Evolutionary conservation across 2,113 vertebrate genomes (phyloP).

Genomic region (Muntiacus muntjak): DNA sequence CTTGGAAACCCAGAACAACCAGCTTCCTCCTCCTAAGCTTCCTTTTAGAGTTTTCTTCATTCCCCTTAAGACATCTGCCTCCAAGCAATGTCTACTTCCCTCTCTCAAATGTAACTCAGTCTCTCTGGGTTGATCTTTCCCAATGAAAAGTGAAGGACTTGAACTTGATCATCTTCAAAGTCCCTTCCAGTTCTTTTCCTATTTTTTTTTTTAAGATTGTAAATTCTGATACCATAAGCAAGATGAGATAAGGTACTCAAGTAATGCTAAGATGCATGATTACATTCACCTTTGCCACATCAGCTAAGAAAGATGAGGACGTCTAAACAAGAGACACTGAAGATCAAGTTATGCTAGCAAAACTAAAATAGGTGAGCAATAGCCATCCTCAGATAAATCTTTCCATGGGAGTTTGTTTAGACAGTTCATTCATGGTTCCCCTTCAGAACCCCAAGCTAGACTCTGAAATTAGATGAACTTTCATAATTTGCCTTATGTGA

Average conservation of each 20-base stretch:
- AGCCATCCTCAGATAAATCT: not conserved
- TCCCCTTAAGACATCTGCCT: not conserved
- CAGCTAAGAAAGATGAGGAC: not conserved
- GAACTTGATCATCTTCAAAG: conserved; percentile 26
- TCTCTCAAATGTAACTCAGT: not conserved
- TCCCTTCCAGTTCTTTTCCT: not conserved
- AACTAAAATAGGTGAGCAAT: not conserved
- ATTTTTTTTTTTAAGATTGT: not conserved
- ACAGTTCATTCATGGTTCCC: not conserved
- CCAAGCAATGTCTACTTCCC: not conserved
- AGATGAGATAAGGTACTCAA: not conserved
- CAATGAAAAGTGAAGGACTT: not conserved
- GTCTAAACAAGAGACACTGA: not conserved
- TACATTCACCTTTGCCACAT: not conserved
- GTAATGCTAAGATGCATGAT: not conserved
- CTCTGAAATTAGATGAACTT: not conserved
- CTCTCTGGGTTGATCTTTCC: not conserved
- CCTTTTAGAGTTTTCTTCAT: not conserved
- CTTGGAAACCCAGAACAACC: not conserved
- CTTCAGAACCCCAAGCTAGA: conserved; percentile 10
- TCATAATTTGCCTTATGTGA: not conserved
- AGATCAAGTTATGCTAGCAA: not conserved
- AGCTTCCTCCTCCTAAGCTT: not conserved
- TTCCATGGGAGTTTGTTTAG: not conserved
- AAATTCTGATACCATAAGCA: not conserved